Conservation (phyloP, 1,140 invertebrate genomes). For the Cardiocondyla obscurior region DNA sequence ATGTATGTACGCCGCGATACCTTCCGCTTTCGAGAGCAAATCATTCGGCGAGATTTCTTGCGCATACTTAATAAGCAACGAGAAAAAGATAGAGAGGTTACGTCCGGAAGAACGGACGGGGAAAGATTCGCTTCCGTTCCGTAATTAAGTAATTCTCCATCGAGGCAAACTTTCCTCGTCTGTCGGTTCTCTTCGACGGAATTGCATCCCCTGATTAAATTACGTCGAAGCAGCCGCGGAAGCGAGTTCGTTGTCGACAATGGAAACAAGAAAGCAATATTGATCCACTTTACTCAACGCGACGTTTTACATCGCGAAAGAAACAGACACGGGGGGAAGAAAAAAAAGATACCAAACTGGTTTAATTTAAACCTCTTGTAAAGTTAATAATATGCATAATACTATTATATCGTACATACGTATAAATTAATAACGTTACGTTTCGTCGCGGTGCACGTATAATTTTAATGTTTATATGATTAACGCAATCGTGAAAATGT, state of each 20-base stretch:
- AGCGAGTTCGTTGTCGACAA: conserved; percentile 13
- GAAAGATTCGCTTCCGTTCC: not conserved
- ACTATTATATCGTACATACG: not conserved
- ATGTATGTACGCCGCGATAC: not conserved
- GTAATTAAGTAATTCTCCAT: conserved; percentile 45
- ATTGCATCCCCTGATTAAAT: conserved; percentile 53
- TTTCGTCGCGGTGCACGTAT: no score
- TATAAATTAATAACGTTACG: not conserved
- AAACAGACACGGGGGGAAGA: not conserved
- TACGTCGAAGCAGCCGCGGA: conserved; percentile 42
- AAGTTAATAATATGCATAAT: not conserved
- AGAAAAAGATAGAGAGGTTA: conserved; percentile 1
- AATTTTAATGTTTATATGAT: no score
- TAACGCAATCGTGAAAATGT: no score
- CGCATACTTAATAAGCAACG: not conserved
- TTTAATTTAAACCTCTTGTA: not conserved
- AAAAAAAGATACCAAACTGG: not conserved
- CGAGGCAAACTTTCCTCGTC: conserved; percentile 42
- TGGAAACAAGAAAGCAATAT: conserved; percentile 49
- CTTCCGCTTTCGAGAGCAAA: not conserved
- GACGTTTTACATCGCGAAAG: conserved; percentile 19
- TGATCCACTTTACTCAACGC: conserved; percentile 32
- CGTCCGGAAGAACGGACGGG: not conserved
- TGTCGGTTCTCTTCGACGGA: conserved; percentile 43
- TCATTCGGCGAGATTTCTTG: conserved; percentile 4